Conservation (phyloP, 2,888 invertebrate genomes). For the Vanessa cardui region DNA sequence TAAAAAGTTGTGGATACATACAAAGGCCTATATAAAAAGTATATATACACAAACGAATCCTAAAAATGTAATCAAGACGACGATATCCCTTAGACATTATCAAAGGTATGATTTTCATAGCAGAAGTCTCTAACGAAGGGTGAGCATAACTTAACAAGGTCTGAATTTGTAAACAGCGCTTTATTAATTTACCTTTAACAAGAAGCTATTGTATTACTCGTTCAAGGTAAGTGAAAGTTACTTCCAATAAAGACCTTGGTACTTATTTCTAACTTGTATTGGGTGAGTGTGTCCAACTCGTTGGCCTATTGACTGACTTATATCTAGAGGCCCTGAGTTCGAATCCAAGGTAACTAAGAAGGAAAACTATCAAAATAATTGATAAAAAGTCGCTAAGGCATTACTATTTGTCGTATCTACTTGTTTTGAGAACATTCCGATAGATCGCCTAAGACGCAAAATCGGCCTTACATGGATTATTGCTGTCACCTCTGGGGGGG, state of each 20-base stretch:
- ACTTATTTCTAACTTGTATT: neutral
- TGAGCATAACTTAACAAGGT: slow-evolving; percentile 17
- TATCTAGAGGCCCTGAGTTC: too few relatives aligned
- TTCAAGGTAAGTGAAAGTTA: slow-evolving; percentile 12
- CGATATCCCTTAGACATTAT: neutral
- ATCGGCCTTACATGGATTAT: too few relatives aligned
- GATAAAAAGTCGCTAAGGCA: too few relatives aligned
- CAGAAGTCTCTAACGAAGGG: neutral
- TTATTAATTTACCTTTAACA: slow-evolving; percentile 23
- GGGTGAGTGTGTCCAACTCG: neutral
- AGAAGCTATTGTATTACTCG: slow-evolving; percentile 25
- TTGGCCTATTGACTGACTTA: too few relatives aligned
- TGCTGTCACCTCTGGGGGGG: too few relatives aligned
- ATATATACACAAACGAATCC: neutral
- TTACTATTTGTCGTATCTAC: too few relatives aligned
- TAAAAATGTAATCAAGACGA: neutral
- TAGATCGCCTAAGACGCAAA: too few relatives aligned
- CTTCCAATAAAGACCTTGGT: neutral
- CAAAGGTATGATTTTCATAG: slow-evolving; percentile 3
- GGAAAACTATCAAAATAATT: too few relatives aligned
- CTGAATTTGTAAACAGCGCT: slow-evolving; percentile 1
- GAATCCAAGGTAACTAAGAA: too few relatives aligned
- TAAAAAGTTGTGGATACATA: too few relatives aligned
- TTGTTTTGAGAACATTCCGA: too few relatives aligned
- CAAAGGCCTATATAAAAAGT: too few relatives aligned